Evolutionary conservation across 2,797 vertebrate genomes (phyloP), one percentile per base, ranked within the genome.

Genomic region (Morelia viridis): DNA sequence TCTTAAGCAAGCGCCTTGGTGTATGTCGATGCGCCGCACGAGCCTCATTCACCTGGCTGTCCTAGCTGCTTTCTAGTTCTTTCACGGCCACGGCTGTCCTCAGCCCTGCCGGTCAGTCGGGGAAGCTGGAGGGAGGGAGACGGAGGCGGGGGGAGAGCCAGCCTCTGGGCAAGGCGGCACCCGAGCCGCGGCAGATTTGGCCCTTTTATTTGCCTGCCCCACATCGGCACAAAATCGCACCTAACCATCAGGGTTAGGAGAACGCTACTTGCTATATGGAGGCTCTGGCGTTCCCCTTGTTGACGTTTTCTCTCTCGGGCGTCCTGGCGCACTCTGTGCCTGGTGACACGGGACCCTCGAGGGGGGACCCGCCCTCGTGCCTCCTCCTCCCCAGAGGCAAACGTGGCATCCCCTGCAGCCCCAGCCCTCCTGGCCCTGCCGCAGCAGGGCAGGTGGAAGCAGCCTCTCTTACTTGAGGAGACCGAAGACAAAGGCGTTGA

Each of bases 401-500:
- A 22, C 1, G 19, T 19, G 3, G 9, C 10, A 8, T 0, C 1
- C 19, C 41, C 58, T 13, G 2, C 41, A 17, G 6, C 0, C 31
- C 26, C 0, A 9, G 0, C 65, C 31, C 12, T 5, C n/a, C 46
- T 1, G 0, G 2, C 0, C 4, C 11, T 0, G 0, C 2, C 5
- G 0, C 56, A 10, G 7, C 17, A 5, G 8, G 0, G 0, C 3
- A 2, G 22, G n/a, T 19, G 71, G 71, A 24, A 4, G 19, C 35
- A 15, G 0, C 31, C 31, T 96, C 98, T 96, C 99, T 98, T 95
- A 99, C 99, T 99, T 99, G 93, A 99, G 98, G 71, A 99, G 98
- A 90, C 99, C 99, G 0, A 99, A 98, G 97, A 99, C 97, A 97
- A 99, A 99, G 7, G 99, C 98, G 0, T 99, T 99, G 96, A 99